Conservation (phyloP, 2,113 vertebrate genomes). For the Agelaius tricolor region DNA sequence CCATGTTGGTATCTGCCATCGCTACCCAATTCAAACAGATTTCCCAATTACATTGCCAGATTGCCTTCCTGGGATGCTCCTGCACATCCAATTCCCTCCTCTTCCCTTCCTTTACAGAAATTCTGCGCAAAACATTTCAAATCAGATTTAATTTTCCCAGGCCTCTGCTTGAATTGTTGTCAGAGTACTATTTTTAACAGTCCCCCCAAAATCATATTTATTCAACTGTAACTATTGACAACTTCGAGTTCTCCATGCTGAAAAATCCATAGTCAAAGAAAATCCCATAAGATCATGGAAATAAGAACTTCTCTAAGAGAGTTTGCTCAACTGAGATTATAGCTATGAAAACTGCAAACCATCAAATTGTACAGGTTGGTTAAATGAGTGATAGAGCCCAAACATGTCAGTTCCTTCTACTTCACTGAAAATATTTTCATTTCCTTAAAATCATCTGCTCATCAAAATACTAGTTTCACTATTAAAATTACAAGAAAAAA, state of each 20-base stretch:
- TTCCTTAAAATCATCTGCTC: not conserved
- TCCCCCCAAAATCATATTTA: not conserved
- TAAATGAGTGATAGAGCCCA: not conserved
- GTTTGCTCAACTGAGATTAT: not conserved
- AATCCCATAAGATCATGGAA: accelerated
- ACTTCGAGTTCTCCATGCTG: not conserved
- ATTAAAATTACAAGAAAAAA: not conserved
- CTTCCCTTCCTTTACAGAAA: not conserved
- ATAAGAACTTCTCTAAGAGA: not conserved
- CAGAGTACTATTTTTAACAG: not conserved
- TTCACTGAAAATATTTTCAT: not conserved
- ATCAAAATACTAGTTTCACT: not conserved
- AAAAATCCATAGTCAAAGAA: not conserved
- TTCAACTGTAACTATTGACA: not conserved
- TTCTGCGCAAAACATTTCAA: not conserved
- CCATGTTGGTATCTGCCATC: not conserved
- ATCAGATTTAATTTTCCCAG: not conserved
- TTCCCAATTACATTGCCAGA: not conserved
- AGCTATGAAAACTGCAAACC: not conserved
- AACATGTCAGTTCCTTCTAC: not conserved
- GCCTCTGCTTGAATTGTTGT: not conserved
- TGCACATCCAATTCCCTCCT: not conserved
- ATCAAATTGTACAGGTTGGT: not conserved
- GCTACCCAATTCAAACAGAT: not conserved
- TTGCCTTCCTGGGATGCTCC: not conserved